These are phyloP conservation scores for Seira sanloemensis DNA, from an alignment of 2,888 invertebrate species.

Conservation along the genomic window DNA sequence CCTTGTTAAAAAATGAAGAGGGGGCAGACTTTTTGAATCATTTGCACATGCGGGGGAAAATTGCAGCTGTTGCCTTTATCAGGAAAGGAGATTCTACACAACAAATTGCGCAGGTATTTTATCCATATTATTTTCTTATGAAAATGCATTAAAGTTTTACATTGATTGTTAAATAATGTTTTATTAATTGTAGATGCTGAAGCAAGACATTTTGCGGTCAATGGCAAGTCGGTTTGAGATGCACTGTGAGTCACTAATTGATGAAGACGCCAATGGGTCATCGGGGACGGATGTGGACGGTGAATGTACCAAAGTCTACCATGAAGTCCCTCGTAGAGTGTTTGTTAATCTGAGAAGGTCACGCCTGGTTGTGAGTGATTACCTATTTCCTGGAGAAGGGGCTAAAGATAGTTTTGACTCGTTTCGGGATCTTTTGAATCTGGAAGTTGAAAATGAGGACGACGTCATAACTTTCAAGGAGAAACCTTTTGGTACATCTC, in stretches of 20 bases:
- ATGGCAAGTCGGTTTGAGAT: constrained; percentile 90
- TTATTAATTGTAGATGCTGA: constrained; percentile 79
- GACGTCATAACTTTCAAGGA: constrained; percentile 62
- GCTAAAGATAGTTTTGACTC: constrained; percentile 88
- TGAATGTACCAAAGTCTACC: constrained; percentile 75
- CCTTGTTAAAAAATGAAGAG: constrained; percentile 39
- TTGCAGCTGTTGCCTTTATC: constrained; percentile 69
- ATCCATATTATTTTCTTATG: background rate
- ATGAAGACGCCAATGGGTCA: constrained; percentile 81
- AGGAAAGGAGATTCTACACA: constrained; percentile 58
- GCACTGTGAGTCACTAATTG: constrained; percentile 94
- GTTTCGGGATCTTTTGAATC: constrained; percentile 87
- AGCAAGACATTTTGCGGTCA: constrained; percentile 90
- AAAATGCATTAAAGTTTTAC: background rate
- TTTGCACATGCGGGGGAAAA: constrained; percentile 71
- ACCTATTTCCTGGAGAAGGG: constrained; percentile 93
- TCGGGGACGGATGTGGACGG: constrained; percentile 60
- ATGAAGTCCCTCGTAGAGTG: constrained; percentile 92
- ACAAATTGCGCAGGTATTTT: constrained; percentile 54
- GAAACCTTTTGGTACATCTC: constrained; percentile 68
- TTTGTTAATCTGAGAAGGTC: constrained; percentile 83
- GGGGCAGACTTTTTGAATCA: constrained; percentile 70
- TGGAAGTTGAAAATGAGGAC: constrained; percentile 82
- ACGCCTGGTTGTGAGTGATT: constrained; percentile 87
- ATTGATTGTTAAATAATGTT: background rate